Percentiles rank a stretch among this genome's conserved stretches.
phyloP scores from a whole-genome alignment of 1,140 invertebrate genomes.

The Wasmannia auropunctata region DNA sequence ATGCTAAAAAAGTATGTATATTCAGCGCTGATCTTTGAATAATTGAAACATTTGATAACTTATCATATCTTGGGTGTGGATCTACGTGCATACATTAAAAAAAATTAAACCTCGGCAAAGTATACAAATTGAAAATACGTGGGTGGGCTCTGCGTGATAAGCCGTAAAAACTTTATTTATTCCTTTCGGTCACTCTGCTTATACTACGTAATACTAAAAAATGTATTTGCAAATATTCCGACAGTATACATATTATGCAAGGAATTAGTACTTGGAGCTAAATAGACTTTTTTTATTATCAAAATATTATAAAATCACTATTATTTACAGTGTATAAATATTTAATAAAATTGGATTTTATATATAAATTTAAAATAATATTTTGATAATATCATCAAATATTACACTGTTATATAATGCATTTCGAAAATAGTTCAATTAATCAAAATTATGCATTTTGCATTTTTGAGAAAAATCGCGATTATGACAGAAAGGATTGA shows the following conservation, averaged over 20 bases:
- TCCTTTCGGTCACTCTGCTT: conserved; percentile 50
- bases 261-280: neutral
- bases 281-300: neutral
- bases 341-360: neutral
- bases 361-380: conserved; percentile 1
- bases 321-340: neutral
- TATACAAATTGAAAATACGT: conserved; percentile 24
- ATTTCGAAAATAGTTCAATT: neutral
- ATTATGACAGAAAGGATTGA: conserved; percentile 58
- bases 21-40: conserved; percentile 18
- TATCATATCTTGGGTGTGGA: neutral
- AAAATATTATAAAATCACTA: neutral
- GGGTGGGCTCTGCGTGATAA: conserved; percentile 49
- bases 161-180: conserved; percentile 47
- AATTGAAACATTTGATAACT: neutral
- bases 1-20: conserved; percentile 4
- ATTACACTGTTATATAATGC: neutral
- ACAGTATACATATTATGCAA: neutral
- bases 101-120: conserved; percentile 48
- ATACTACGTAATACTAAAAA: neutral
- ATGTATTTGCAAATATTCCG: neutral
- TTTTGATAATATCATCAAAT: neutral
- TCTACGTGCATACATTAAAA: conserved; percentile 15
- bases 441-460: neutral
- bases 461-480: neutral